Conservation (phyloP, 1,140 invertebrate species). For the Camponotus floridanus region DNA sequence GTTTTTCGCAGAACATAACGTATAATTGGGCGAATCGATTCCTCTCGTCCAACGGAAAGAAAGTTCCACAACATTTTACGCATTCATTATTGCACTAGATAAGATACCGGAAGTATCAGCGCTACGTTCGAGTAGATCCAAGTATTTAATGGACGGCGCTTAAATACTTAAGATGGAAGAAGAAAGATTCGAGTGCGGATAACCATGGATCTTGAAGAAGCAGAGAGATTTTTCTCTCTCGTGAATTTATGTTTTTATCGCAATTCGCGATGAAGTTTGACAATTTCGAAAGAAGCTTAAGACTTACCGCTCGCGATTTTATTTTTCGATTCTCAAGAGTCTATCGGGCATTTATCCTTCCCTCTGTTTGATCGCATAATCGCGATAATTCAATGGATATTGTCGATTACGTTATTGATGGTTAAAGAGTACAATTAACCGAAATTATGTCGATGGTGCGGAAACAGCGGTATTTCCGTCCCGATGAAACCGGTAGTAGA, state of each 20-base stretch:
- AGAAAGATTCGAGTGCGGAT: slow-evolving; percentile 4
- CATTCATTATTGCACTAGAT: neutral
- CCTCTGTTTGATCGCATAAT: slow-evolving; percentile 38
- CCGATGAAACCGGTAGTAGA: slow-evolving; percentile 33
- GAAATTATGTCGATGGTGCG: slow-evolving; percentile 37
- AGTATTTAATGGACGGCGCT: slow-evolving; percentile 29
- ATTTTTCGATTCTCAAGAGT: neutral
- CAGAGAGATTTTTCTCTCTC: neutral
- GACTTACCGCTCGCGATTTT: slow-evolving; percentile 27
- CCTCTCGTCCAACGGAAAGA: neutral
- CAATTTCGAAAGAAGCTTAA: neutral
- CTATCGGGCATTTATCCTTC: slow-evolving; percentile 37
- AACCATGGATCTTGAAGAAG: neutral
- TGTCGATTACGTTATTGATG: neutral
- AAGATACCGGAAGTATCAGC: neutral
- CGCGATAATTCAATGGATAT: slow-evolving; percentile 15
- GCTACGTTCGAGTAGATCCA: neutral
- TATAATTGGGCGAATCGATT: slow-evolving; percentile 51
- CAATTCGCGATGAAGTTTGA: slow-evolving; percentile 1
- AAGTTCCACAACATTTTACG: neutral
- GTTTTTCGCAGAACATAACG: slow-evolving; percentile 28
- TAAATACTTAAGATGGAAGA: slow-evolving; percentile 20
- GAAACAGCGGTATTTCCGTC: slow-evolving; percentile 18
- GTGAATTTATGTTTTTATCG: neutral
- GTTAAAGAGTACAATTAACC: slow-evolving; percentile 60